Conservation (phyloP, 2,797 vertebrate species). For the Hydrolagus colliei region DNA sequence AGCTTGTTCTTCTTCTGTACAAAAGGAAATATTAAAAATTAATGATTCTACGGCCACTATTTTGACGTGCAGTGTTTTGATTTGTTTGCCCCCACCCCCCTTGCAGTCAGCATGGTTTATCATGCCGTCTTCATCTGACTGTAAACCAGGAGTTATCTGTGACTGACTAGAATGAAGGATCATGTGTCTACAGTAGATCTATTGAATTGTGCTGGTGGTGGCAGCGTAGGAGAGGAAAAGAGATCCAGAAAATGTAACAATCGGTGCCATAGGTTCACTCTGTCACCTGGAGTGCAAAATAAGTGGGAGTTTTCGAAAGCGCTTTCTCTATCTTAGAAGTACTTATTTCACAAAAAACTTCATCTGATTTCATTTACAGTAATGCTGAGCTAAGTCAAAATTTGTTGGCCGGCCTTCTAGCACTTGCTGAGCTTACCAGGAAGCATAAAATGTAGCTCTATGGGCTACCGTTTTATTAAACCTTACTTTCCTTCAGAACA, state of each 20-base stretch:
- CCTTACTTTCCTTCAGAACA: too few relatives aligned
- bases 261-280: neutral
- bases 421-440: too few relatives aligned
- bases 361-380: neutral
- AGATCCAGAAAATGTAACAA: neutral
- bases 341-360: neutral
- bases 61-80: neutral
- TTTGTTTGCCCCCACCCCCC: neutral
- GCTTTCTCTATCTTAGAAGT: neutral
- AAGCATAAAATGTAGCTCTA: too few relatives aligned
- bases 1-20: slow-evolving; percentile 80
- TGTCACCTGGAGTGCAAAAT: neutral
- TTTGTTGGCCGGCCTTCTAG: too few relatives aligned
- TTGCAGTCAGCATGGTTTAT: neutral
- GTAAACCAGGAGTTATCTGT: neutral
- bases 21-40: slow-evolving; percentile 29
- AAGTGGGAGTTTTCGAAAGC: neutral
- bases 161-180: neutral
- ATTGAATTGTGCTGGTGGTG: neutral
- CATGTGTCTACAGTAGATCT: neutral
- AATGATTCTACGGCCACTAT: slow-evolving; percentile 2
- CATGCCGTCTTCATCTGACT: neutral
- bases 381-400: neutral
- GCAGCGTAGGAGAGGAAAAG: too few relatives aligned
- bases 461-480: too few relatives aligned